These are phyloP conservation scores for Diglossa cyanea DNA, from an alignment of 2,797 vertebrate genomes.

Conservation along the genomic window DNA sequence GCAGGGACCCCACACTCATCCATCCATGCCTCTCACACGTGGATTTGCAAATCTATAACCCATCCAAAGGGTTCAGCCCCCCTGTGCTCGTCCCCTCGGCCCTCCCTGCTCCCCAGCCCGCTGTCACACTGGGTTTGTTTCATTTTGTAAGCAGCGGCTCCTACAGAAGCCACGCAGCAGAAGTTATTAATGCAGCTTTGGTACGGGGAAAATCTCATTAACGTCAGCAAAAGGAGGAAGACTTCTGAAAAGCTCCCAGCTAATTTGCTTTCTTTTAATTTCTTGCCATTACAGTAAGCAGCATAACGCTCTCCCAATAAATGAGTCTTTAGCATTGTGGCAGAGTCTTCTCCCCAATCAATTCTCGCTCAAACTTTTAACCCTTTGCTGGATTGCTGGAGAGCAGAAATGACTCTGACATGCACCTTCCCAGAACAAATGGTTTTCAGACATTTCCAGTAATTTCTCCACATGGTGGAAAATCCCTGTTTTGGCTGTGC, in stretches of 20 bases:
- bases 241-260: constrained; percentile 58
- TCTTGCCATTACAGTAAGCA: constrained; percentile 64
- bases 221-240: constrained; percentile 64
- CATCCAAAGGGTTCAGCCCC: not conserved
- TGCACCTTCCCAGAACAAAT: constrained; percentile 14
- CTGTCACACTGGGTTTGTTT: not conserved
- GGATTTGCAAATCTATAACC: not conserved
- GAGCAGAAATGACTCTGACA: not conserved
- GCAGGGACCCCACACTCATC: rapidly evolving
- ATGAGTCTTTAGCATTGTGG: constrained; percentile 46
- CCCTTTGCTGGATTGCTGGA: not conserved
- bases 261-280: constrained; percentile 71
- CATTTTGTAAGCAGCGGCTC: not conserved
- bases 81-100: not conserved
- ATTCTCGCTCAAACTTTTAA: constrained; percentile 10
- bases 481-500: constrained; percentile 17
- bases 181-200: constrained; percentile 61
- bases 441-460: constrained; percentile 25
- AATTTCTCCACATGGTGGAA: constrained; percentile 18
- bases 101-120: not conserved
- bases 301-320: constrained; percentile 39
- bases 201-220: constrained; percentile 66
- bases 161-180: not conserved
- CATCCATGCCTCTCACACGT: not conserved
- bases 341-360: not conserved